phyloP scores from a whole-genome alignment of 2,113 vertebrate species.

The Ondatra zibethicus region DNA sequence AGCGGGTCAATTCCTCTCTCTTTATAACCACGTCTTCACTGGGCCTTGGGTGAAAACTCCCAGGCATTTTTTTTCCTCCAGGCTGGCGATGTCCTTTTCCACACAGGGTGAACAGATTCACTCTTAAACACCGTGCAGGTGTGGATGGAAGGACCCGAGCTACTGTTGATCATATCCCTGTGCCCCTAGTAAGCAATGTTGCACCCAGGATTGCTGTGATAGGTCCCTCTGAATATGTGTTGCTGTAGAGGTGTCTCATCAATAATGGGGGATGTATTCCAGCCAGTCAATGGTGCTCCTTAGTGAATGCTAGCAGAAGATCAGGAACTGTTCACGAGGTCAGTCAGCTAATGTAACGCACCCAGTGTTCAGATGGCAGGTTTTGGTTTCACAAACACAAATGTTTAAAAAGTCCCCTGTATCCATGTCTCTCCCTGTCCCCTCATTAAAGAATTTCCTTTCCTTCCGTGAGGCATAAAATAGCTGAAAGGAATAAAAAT shows the following conservation, averaged over 20 bases:
- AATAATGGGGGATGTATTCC: not conserved
- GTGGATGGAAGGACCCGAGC: not conserved
- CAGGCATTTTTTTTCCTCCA: not conserved
- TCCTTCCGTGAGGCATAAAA: slow-evolving; percentile 23
- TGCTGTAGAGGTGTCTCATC: not conserved
- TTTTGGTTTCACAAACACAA: not conserved
- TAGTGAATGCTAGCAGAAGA: not conserved
- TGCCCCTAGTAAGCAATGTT: not conserved
- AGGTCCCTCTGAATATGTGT: no score
- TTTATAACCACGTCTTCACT: not conserved
- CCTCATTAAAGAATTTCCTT: not conserved
- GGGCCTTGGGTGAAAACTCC: not conserved
- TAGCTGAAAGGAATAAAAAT: not conserved
- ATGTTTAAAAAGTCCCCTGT: not conserved
- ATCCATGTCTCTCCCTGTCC: not conserved
- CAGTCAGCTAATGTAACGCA: not conserved
- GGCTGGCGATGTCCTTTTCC: not conserved
- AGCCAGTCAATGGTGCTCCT: not conserved
- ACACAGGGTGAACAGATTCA: not conserved
- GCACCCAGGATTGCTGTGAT: no score
- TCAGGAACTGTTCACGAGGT: not conserved
- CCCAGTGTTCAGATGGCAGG: not conserved
- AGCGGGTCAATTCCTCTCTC: not conserved
- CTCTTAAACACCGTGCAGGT: not conserved
- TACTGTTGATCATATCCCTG: not conserved